phyloP scores from a whole-genome alignment of 2,888 invertebrate species.

The Harmothoe impar region DNA sequence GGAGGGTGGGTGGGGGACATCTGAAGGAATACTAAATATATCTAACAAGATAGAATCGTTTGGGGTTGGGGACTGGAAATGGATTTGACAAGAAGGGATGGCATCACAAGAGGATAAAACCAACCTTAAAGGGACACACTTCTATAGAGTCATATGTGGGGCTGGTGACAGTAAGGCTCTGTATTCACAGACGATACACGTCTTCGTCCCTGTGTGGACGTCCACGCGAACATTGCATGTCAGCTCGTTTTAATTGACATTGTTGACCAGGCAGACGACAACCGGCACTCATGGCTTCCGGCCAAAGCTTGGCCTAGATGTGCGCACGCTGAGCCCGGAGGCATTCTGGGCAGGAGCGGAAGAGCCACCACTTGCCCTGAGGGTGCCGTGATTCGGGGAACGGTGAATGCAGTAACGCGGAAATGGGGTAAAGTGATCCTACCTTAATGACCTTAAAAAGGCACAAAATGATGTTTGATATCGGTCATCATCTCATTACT shows the following conservation, averaged over 20 bases:
- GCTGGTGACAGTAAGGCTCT: background rate
- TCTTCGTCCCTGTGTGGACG: background rate
- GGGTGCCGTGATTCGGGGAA: slow-evolving; percentile 32
- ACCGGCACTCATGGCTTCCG: slow-evolving; percentile 16
- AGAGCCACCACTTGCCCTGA: background rate
- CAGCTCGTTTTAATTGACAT: slow-evolving; percentile 40
- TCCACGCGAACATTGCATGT: slow-evolving; percentile 40
- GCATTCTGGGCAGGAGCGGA: slow-evolving; percentile 35
- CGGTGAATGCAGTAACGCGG: slow-evolving; percentile 46
- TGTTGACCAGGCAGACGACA: slow-evolving; percentile 50
- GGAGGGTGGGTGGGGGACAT: too few relatives aligned
- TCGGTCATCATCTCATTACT: slow-evolving; percentile 57
- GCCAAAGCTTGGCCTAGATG: slow-evolving; percentile 27
- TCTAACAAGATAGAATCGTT: too few relatives aligned
- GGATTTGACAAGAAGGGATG: too few relatives aligned
- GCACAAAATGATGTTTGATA: slow-evolving; percentile 51
- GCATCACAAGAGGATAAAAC: too few relatives aligned
- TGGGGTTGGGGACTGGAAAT: too few relatives aligned
- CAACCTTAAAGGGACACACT: too few relatives aligned
- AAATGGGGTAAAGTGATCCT: slow-evolving; percentile 59
- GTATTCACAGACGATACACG: background rate
- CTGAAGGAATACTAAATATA: too few relatives aligned
- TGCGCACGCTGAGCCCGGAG: slow-evolving; percentile 32
- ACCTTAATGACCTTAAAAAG: slow-evolving; percentile 42
- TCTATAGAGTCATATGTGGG: too few relatives aligned